A percentile compares a stretch with the other conserved stretches of the same genome.
These are phyloP conservation scores for Tachina lurida DNA, from an alignment of 2,888 invertebrate species.

Conservation along the genomic window DNA sequence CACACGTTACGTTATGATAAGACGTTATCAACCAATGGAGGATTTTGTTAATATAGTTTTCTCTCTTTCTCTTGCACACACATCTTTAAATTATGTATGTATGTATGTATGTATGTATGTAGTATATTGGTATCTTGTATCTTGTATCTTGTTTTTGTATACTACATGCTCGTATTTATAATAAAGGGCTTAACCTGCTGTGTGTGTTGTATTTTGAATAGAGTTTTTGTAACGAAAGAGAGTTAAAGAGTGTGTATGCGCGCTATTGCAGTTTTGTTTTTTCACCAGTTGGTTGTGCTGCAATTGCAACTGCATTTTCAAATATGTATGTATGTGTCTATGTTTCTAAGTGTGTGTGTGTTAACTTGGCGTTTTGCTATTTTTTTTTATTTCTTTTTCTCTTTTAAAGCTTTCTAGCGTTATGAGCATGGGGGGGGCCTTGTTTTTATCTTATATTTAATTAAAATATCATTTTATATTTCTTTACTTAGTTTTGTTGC, in stretches of 20 bases:
- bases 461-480: neutral
- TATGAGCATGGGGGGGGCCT: neutral
- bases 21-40: slow-evolving; percentile 15
- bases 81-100: neutral
- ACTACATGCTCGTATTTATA: no score
- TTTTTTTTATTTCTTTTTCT: neutral
- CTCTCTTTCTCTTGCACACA: slow-evolving; percentile 28
- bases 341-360: neutral
- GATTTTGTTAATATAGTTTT: neutral
- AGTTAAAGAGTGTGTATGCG: slow-evolving; percentile 6
- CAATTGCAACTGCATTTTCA: slow-evolving; percentile 52
- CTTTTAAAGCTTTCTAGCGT: slow-evolving; percentile 31
- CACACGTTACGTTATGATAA: slow-evolving; percentile 1
- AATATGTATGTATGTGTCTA: no score
- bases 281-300: slow-evolving; percentile 20
- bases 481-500: slow-evolving; percentile 11
- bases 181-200: slow-evolving; percentile 42
- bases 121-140: no score
- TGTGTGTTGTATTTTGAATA: neutral
- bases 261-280: slow-evolving; percentile 26
- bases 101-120: neutral
- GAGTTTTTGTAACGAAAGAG: slow-evolving; percentile 3
- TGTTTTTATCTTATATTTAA: neutral
- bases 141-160: neutral
- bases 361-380: slow-evolving; percentile 21